Evolutionary conservation across 2,113 vertebrate species (phyloP).

Genomic region (Sinocyclocheilus anshuiensis): DNA sequence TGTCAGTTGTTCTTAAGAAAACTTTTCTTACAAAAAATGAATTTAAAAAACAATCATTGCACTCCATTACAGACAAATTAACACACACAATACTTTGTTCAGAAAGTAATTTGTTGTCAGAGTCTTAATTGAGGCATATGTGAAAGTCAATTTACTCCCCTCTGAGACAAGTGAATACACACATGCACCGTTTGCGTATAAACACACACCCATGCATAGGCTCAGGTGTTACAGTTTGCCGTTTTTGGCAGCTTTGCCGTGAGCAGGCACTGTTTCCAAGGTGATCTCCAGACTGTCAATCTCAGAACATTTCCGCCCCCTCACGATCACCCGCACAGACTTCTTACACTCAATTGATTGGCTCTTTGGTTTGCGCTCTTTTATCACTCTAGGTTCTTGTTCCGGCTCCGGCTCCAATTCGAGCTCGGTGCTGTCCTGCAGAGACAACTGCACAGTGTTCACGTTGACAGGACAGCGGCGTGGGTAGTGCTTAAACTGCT

Average conservation of each 20-base stretch:
- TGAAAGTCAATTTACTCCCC: neutral
- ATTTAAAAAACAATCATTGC: neutral
- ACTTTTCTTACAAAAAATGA: neutral
- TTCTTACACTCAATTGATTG: conserved; percentile 18
- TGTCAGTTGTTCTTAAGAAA: neutral
- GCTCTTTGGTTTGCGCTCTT: conserved; percentile 31
- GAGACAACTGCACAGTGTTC: no score
- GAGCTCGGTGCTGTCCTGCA: no score
- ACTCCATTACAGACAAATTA: neutral
- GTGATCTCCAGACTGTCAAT: conserved; percentile 56
- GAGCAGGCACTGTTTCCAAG: conserved; percentile 47
- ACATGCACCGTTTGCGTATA: neutral
- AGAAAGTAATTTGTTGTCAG: neutral
- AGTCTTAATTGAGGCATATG: neutral
- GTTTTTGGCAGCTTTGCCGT: conserved; percentile 5
- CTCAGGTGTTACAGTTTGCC: conserved; percentile 12
- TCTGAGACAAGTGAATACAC: neutral
- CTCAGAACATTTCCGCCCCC: conserved; percentile 42
- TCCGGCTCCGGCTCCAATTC: no score
- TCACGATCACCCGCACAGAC: conserved; percentile 39
- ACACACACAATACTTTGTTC: neutral
- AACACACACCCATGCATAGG: conserved; percentile 10
- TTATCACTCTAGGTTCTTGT: no score
- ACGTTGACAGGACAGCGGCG: no score
- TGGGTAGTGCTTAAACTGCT: no score